Evolutionary conservation across 1,140 invertebrate genomes (phyloP), one percentile per base, ranked within the genome.

Genomic region (Drosophila arizonae): DNA sequence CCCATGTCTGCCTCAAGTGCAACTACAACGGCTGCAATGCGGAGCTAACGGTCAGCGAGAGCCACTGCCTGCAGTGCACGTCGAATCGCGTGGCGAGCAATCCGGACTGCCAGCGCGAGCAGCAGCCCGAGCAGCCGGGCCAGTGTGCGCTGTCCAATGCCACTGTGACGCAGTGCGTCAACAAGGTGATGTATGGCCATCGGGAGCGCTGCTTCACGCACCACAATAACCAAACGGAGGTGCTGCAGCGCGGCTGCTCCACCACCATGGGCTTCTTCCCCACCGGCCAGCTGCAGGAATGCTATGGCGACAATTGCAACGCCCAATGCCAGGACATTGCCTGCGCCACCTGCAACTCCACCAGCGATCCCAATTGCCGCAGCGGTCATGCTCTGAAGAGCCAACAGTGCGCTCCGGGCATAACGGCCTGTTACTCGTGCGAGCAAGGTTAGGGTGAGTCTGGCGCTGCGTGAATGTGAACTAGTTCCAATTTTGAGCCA

Each of bases 1-100:
- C 89, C 8, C 79, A 90, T 15, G 74, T 89, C 2, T 91, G 89
- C 65, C 70, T 89, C 21, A 91, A 90, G 66, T 91, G 90, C 80
- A 90, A 91, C 65, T 84, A 79, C 52, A 87, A 90, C 28, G 90
- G 85, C 5, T 91, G 90, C 56, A 91, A 91, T 39, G 56, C 52
- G 6, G 79, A 90, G 55, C 50, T 39, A 2, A 90, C 81, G 0
- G 71, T 90, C 24, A 73, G 24, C 41, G 76, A 90, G 28, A 60
- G 65, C 6, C 79, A 54, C 10, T 90, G 89, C 15, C 60, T 90
- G 0, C 68, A 84, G 46, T 90, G 88, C 65, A 77, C 62, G 4
- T 76, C 77, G 43, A 79, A 67, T 36, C 63, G 66, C 0, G 15
- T 68, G 3, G 26, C 72, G 0, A 77, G 84, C 8, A 78, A 90